A percentile compares a stretch with the other conserved stretches of the same genome.
Evolutionary conservation across 2,113 vertebrate genomes (phyloP).

Genomic region (Phodopus roborovskii): DNA sequence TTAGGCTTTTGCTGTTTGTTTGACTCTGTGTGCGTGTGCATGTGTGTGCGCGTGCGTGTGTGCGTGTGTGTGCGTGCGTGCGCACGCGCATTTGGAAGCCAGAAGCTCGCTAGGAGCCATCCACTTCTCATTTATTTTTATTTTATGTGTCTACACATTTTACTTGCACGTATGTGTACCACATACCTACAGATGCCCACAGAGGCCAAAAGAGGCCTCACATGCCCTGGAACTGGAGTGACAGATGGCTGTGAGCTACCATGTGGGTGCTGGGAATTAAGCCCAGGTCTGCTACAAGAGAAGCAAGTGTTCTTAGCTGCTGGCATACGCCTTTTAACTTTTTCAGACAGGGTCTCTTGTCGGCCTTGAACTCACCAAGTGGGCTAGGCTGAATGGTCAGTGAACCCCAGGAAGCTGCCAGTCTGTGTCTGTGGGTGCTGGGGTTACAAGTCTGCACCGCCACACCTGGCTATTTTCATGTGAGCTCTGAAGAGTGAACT

Average conservation of each 20-base stretch:
- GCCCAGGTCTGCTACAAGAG: background rate
- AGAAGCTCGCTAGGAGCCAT: background rate
- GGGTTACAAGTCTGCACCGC: background rate
- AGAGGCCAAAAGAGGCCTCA: background rate
- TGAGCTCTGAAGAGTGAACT: background rate
- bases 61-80: rapidly evolving
- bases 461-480: no score
- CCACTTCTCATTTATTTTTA: background rate
- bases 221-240: background rate
- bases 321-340: background rate
- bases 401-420: background rate
- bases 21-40: background rate
- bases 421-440: background rate
- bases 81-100: background rate
- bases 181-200: background rate
- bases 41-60: background rate
- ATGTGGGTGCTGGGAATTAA: background rate
- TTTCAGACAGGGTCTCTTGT: background rate
- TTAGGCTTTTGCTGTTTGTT: background rate
- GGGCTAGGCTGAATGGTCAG: background rate
- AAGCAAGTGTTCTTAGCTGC: background rate
- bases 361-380: background rate
- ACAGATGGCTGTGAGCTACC: background rate
- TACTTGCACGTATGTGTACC: background rate
- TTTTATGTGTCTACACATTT: background rate